Percentiles rank a stretch among this genome's conserved stretches.
Evolutionary conservation across 2,888 invertebrate species (phyloP).

Genomic region (Drosophila affinis): DNA sequence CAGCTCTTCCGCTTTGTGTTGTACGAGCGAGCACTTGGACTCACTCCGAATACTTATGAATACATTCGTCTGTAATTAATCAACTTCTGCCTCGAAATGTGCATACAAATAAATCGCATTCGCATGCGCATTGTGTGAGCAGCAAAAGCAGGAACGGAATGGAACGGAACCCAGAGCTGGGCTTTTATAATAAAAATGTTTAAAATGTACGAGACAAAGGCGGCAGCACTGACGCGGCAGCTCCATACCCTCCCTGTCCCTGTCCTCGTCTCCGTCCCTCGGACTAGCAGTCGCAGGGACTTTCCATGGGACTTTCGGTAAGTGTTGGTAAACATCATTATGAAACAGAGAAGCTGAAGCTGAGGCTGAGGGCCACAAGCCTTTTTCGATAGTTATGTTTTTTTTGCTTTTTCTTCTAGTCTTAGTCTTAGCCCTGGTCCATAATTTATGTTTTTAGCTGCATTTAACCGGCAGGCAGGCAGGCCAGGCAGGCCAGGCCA

Average conservation of each 20-base stretch:
- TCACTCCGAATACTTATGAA: not conserved
- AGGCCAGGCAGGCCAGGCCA: conserved; percentile 34
- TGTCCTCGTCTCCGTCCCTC: too few species aligned
- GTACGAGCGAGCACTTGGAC: not conserved
- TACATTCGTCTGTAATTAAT: conserved; percentile 59
- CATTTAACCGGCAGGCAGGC: conserved; percentile 52
- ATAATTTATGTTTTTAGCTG: conserved; percentile 72
- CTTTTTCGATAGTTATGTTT: not conserved
- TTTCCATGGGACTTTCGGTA: conserved; percentile 65
- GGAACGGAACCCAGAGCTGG: conserved; percentile 5
- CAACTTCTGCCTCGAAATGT: conserved; percentile 65
- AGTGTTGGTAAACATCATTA: conserved; percentile 64
- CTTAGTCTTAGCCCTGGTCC: conserved; percentile 68
- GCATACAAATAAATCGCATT: conserved; percentile 68
- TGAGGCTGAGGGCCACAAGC: conserved; percentile 29
- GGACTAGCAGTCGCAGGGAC: conserved; percentile 16
- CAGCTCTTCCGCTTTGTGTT: conserved; percentile 62
- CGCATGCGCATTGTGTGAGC: conserved; percentile 67
- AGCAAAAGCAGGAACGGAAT: not conserved
- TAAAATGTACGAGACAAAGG: conserved; percentile 74
- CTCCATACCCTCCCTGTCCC: conserved; percentile 4
- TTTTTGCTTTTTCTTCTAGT: conserved; percentile 43
- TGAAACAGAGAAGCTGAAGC: conserved; percentile 44
- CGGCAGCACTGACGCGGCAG: conserved; percentile 69
- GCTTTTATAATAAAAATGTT: conserved; percentile 70